Percentiles rank a stretch among this genome's conserved stretches.
These are phyloP conservation scores for Brachycybe producta DNA, from an alignment of 2,888 invertebrate genomes.

Conservation along the genomic window DNA sequence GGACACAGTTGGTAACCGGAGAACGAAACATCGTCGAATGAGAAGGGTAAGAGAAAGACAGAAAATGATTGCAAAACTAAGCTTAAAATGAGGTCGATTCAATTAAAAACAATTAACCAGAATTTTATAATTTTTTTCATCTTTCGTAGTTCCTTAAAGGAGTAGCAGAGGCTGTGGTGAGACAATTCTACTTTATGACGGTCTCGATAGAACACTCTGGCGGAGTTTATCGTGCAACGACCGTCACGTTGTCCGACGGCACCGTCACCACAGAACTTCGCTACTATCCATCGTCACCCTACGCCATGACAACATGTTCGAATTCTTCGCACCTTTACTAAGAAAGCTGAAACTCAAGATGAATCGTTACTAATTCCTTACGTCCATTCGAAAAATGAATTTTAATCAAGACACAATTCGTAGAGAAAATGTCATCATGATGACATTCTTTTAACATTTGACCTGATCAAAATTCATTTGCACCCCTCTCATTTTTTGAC, in stretches of 20 bases:
- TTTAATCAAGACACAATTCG: too few species aligned
- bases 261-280: too few species aligned
- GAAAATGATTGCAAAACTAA: not conserved
- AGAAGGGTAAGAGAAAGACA: not conserved
- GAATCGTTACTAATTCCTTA: too few species aligned
- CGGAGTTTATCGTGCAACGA: too few species aligned
- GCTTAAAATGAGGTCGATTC: not conserved
- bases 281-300: constrained; percentile 3
- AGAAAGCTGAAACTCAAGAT: too few species aligned
- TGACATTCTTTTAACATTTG: too few species aligned
- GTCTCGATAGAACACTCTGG: constrained; percentile 6
- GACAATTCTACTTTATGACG: constrained; percentile 10
- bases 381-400: too few species aligned
- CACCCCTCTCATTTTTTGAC: too few species aligned
- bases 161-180: constrained; percentile 1
- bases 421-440: too few species aligned
- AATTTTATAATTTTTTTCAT: not conserved
- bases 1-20: too few species aligned
- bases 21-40: not conserved
- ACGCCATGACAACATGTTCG: constrained; percentile 14
- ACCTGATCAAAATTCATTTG: too few species aligned
- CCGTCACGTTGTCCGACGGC: too few species aligned
- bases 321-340: constrained; percentile 11
- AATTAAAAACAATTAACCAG: not conserved
- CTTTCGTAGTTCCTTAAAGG: not conserved